These are phyloP conservation scores for Phrynosoma blainvillii DNA, from an alignment of 2,113 vertebrate species.

Conservation along the genomic window DNA sequence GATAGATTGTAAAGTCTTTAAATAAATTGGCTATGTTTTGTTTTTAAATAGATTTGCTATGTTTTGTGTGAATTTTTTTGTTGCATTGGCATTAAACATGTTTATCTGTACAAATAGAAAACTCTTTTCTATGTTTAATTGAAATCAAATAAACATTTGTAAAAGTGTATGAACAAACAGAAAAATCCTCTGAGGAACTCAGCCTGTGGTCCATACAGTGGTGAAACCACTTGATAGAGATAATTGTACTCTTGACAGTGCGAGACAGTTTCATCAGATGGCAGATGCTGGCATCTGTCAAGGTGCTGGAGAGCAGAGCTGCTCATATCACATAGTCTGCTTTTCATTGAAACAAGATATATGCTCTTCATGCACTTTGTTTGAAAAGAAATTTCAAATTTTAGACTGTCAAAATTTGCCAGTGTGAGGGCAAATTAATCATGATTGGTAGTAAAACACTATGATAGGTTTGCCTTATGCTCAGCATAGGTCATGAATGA, in stretches of 20 bases:
- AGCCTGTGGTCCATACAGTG: background rate
- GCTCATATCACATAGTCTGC: background rate
- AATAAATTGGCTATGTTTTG: slow-evolving; percentile 12
- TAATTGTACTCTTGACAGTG: background rate
- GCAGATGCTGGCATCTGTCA: background rate
- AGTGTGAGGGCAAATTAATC: too few species aligned
- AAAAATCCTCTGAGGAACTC: background rate
- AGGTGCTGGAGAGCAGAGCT: background rate
- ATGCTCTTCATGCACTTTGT: too few species aligned
- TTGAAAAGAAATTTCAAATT: too few species aligned
- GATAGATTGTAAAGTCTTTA: slow-evolving; percentile 16
- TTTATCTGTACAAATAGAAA: background rate
- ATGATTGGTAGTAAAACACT: too few species aligned
- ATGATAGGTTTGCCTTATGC: too few species aligned
- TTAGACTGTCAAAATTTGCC: too few species aligned
- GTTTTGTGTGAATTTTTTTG: background rate
- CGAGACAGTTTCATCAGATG: too few species aligned
- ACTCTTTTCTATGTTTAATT: background rate
- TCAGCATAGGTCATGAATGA: too few species aligned
- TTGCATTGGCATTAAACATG: slow-evolving; percentile 3
- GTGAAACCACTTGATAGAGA: background rate
- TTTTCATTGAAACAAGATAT: background rate
- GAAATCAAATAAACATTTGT: background rate
- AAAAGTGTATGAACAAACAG: background rate
- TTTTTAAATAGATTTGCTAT: background rate